phyloP scores from a whole-genome alignment of 2,797 vertebrate genomes.

The Triplophysa yarkandensis region DNA sequence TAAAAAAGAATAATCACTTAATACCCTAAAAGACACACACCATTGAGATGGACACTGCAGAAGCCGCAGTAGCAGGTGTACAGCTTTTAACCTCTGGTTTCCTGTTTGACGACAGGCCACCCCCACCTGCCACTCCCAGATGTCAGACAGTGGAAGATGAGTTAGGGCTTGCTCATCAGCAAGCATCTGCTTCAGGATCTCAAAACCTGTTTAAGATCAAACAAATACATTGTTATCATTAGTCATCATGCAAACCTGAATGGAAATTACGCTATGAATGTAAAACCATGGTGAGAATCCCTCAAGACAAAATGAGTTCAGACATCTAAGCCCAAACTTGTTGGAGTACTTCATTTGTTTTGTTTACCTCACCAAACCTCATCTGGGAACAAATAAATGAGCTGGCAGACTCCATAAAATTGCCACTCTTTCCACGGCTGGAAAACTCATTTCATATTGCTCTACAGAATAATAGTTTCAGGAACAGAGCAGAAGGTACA shows the following conservation, averaged over 20 bases:
- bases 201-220: slow-evolving; percentile 80
- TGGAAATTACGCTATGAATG: background rate
- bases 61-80: slow-evolving; percentile 90
- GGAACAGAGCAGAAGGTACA: slow-evolving; percentile 26
- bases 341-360: background rate
- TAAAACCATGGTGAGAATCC: background rate
- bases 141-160: slow-evolving; percentile 84
- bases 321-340: background rate
- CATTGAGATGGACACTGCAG: slow-evolving; percentile 83
- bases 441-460: slow-evolving; percentile 33
- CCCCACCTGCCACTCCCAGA: slow-evolving; percentile 98
- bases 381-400: slow-evolving; percentile 29
- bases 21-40: slow-evolving; percentile 67
- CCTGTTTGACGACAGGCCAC: slow-evolving; percentile 94
- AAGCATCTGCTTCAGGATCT: slow-evolving; percentile 96
- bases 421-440: slow-evolving; percentile 4
- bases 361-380: slow-evolving; percentile 20
- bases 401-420: slow-evolving; percentile 16
- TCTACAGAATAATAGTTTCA: slow-evolving; percentile 25
- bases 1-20: background rate
- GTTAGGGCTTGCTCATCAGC: slow-evolving; percentile 84
- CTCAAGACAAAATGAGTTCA: slow-evolving; percentile 1
- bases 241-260: background rate
- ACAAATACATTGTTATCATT: background rate
- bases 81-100: slow-evolving; percentile 90